These are phyloP conservation scores for Panagrolaimus sp. DNA, from an alignment of 1,140 invertebrate species.

Conservation along the genomic window DNA sequence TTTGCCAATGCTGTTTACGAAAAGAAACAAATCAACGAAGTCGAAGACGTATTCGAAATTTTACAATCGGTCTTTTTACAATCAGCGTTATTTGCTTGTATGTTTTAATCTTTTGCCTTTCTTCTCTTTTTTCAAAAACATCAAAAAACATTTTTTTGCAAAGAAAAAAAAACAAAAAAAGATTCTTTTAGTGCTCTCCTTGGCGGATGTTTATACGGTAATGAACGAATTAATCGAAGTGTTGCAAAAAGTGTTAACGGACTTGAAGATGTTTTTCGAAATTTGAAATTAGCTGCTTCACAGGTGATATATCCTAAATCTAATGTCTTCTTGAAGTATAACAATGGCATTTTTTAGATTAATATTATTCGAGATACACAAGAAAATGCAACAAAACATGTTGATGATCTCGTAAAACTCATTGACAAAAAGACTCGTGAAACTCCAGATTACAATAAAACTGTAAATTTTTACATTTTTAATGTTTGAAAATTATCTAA, in stretches of 20 bases:
- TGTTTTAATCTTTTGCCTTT: conserved; percentile 12
- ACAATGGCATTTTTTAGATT: background rate
- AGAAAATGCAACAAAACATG: background rate
- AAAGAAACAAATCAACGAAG: conserved; percentile 8
- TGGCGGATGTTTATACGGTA: conserved; percentile 23
- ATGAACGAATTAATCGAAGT: conserved; percentile 26
- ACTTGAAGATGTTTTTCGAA: conserved; percentile 23
- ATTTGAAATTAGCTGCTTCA: conserved; percentile 17
- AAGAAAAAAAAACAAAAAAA: background rate
- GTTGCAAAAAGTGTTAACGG: conserved; percentile 11
- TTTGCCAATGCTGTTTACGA: conserved; percentile 18
- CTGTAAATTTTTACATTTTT: conserved; percentile 2
- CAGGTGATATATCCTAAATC: conserved; percentile 19
- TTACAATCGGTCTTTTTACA: conserved; percentile 22
- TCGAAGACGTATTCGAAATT: conserved; percentile 11
- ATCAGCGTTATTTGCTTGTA: conserved; percentile 30
- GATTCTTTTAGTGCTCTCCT: conserved; percentile 17
- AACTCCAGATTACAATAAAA: conserved; percentile 1
- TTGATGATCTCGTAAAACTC: conserved; percentile 8
- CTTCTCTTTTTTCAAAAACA: background rate
- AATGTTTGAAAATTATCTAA: conserved; percentile 6
- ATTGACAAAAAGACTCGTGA: conserved; percentile 15
- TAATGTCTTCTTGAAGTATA: background rate
- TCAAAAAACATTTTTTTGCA: no score
- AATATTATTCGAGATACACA: conserved; percentile 2